Conservation (phyloP, 1,140 invertebrate genomes). For the Euwallacea fornicatus region DNA sequence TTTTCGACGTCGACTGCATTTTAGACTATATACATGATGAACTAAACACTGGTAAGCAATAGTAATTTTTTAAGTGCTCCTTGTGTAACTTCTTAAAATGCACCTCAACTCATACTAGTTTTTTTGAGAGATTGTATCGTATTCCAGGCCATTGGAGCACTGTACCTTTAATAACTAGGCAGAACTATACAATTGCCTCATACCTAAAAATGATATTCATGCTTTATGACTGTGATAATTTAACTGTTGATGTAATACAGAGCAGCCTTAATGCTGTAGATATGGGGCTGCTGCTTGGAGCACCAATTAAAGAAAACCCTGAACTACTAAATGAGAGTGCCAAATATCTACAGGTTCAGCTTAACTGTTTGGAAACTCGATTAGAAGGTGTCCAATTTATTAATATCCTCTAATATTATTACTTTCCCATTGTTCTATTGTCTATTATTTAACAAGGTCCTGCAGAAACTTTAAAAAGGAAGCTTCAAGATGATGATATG, state of each 20-base stretch:
- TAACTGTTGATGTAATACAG: slow-evolving; percentile 47
- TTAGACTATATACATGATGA: slow-evolving; percentile 50
- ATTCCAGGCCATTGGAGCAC: slow-evolving; percentile 57
- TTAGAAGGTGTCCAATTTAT: too few species aligned
- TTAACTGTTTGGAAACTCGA: too few species aligned
- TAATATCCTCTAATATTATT: too few species aligned
- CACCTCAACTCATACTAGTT: neutral
- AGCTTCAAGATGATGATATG: neutral
- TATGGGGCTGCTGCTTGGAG: slow-evolving; percentile 80
- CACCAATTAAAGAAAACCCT: slow-evolving; percentile 59
- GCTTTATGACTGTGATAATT: slow-evolving; percentile 33
- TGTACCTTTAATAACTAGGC: slow-evolving; percentile 53
- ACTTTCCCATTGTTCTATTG: too few species aligned
- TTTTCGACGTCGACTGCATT: slow-evolving; percentile 48
- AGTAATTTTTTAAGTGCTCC: neutral
- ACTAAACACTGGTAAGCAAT: slow-evolving; percentile 45
- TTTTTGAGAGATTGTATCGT: neutral
- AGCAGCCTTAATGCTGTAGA: slow-evolving; percentile 73
- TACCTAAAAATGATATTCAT: slow-evolving; percentile 50
- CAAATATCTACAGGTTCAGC: slow-evolving; percentile 42
- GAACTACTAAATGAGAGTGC: slow-evolving; percentile 61
- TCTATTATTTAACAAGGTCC: too few species aligned
- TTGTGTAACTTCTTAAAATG: neutral
- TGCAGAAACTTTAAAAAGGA: neutral
- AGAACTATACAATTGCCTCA: slow-evolving; percentile 51